Base-by-base conservation (phyloP, 2,113 vertebrate species). In the Alaudala cheleensis region DNA sequence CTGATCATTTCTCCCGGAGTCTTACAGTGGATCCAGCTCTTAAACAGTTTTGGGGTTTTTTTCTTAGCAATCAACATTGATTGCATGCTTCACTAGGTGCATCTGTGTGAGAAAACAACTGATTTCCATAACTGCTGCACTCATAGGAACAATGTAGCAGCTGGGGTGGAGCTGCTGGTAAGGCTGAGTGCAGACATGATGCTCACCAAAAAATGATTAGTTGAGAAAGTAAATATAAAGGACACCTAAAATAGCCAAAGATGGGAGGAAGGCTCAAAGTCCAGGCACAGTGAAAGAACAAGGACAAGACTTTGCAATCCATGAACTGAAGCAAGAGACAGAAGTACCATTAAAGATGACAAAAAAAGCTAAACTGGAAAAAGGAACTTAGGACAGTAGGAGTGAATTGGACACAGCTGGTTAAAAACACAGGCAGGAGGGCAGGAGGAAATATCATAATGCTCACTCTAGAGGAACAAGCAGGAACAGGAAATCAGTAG, bases 61-160 rank as follows among this genome's bases (percentile, higher is more conserved):
- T 42, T 3, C 3, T 14, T 11, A 82, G 34, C 39, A 56, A 12
- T 26, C 33, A 83, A 4, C 53, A 31, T 47, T 28, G 40, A 67
- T 42, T 58, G 44, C 19, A 34, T 0, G 0, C n/a, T n/a, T n/a
- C n/a, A n/a, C 45, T 83, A 29, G 29, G 26, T 76, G 21, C 24
- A 47, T 44, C 21, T 51, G 21, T 51, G 21, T 77, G 45, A 86
- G 80, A 82, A 83, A 86, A 76, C 14, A 66, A 12, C 57, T 49
- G 42, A 70, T 66, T 90, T 93, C 23, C 11, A 2, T 58, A 67
- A 58, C 20, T 71, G 53, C 67, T 76, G 39, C 25, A 17, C 9
- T 69, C 29, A 16, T 0, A 67, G 37, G 23, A 83, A 20, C 14
- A 42, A 20, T 58, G 66, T 9, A 50, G 49, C 29, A 82, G 40